These are phyloP conservation scores for Tethya wilhelma DNA, from an alignment of 37 sponge, comb jelly and placozoan species.

Conservation along the genomic window DNA sequence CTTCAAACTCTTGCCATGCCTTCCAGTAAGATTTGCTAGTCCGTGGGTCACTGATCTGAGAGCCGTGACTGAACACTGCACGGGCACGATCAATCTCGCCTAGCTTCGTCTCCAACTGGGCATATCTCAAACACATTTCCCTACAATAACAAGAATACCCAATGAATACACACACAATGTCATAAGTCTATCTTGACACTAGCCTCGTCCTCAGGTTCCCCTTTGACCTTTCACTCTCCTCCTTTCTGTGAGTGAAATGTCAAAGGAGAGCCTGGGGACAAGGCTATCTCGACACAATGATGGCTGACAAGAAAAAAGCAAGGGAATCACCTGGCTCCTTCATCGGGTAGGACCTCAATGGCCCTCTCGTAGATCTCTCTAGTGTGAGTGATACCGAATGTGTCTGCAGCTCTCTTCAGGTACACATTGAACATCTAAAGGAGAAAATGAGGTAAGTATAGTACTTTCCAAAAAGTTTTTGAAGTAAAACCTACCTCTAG, in stretches of 20 bases:
- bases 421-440: slow-evolving; percentile 94
- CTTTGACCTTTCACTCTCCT: no score
- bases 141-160: slow-evolving; percentile 21
- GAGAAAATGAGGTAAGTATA: not conserved
- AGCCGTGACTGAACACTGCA: slow-evolving; percentile 87
- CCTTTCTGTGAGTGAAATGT: no score
- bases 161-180: not conserved
- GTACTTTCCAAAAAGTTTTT: no score
- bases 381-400: slow-evolving; percentile 94
- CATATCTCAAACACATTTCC: slow-evolving; percentile 90
- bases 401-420: slow-evolving; percentile 89
- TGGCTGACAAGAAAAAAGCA: not conserved
- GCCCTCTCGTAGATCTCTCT: slow-evolving; percentile 98
- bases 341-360: slow-evolving; percentile 89
- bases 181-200: not conserved
- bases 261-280: no score
- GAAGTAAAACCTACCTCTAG: slow-evolving; percentile 79
- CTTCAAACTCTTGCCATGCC: slow-evolving; percentile 98
- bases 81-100: slow-evolving; percentile 98
- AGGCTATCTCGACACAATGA: not conserved
- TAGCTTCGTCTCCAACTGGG: slow-evolving; percentile 93
- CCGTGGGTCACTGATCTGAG: slow-evolving; percentile 98
- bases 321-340: slow-evolving; percentile 62
- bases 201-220: no score
- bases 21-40: slow-evolving; percentile 82